phyloP scores from a whole-genome alignment of 23 tunicate species.

The Oikopleura albicans region DNA sequence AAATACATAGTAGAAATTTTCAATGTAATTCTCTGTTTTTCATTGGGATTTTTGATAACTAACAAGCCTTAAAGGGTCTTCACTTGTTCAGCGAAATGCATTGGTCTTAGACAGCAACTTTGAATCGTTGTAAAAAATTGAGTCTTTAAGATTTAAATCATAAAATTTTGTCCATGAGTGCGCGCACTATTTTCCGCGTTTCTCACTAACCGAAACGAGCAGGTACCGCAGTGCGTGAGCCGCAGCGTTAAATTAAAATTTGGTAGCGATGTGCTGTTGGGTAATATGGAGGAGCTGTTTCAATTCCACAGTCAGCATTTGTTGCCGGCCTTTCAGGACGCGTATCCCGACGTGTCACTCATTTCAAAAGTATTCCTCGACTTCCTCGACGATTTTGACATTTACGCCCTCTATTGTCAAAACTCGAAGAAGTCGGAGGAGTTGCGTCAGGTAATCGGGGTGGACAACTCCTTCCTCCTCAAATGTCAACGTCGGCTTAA shows the following conservation, averaged over 20 bases:
- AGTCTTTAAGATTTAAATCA: too few relatives aligned
- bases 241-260: neutral
- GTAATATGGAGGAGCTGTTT: neutral
- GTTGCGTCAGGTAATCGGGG: neutral
- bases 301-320: neutral
- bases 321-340: neutral
- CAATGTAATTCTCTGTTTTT: too few relatives aligned
- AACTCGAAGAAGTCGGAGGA: neutral
- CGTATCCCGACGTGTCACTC: neutral
- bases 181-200: too few relatives aligned
- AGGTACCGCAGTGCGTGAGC: too few relatives aligned
- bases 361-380: neutral
- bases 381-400: conserved; percentile 10
- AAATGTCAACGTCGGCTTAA: neutral
- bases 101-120: too few relatives aligned
- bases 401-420: conserved; percentile 1
- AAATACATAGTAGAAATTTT: too few relatives aligned
- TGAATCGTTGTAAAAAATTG: too few relatives aligned
- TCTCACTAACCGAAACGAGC: too few relatives aligned
- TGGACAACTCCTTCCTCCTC: neutral
- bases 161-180: too few relatives aligned
- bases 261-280: neutral
- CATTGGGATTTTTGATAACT: too few relatives aligned
- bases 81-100: too few relatives aligned
- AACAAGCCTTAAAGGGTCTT: too few relatives aligned